These are phyloP conservation scores for Frieseomelitta varia DNA, from an alignment of 1,140 invertebrate species.

Conservation along the genomic window DNA sequence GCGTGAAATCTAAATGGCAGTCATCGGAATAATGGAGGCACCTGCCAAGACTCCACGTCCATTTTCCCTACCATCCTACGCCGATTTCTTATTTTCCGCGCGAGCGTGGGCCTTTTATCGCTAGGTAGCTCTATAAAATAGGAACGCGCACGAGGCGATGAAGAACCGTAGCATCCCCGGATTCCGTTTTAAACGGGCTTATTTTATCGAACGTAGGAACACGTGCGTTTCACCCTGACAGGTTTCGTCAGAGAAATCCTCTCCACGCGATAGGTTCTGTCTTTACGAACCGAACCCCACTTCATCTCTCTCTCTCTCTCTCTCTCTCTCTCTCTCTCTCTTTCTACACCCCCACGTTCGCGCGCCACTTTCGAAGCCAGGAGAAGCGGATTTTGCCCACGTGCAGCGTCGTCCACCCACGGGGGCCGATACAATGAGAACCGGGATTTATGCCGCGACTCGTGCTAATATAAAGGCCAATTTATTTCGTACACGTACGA, in stretches of 20 bases:
- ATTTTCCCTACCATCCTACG: conserved; percentile 41
- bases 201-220: conserved; percentile 52
- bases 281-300: not conserved
- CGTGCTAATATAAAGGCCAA: conserved; percentile 77
- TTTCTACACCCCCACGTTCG: conserved; percentile 56
- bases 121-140: conserved; percentile 51
- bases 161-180: conserved; percentile 36
- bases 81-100: conserved; percentile 38
- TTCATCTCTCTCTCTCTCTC: conserved; percentile 4
- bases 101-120: conserved; percentile 59
- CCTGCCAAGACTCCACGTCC: conserved; percentile 31
- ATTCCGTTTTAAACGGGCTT: conserved; percentile 49
- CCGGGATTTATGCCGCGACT: conserved; percentile 75
- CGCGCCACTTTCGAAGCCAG: conserved; percentile 56
- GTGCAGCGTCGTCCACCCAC: conserved; percentile 71
- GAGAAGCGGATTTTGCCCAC: conserved; percentile 73
- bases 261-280: not conserved
- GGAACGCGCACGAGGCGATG: not conserved
- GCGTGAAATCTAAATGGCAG: conserved; percentile 7
- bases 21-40: conserved; percentile 36
- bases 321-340: conserved; percentile 5
- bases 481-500: conserved; percentile 69
- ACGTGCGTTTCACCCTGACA: conserved; percentile 26
- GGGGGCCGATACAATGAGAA: conserved; percentile 74
- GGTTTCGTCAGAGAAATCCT: conserved; percentile 17